These are phyloP conservation scores for Crocodylus rhombifer DNA, from an alignment of 2,797 vertebrate genomes.

Conservation along the genomic window DNA sequence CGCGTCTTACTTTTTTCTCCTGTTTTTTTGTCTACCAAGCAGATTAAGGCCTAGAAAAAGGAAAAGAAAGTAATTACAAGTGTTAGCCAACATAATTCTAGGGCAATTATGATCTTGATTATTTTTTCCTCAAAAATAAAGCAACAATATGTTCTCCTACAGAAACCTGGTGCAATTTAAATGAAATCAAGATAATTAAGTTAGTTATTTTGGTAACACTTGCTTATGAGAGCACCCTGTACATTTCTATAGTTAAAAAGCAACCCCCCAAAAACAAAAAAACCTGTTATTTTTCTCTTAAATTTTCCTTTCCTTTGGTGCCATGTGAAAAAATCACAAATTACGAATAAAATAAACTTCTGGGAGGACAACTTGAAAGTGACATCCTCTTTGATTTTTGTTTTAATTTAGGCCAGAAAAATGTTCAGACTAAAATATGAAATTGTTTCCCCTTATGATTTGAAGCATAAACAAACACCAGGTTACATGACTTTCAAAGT, in stretches of 20 bases:
- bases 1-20: slow-evolving; percentile 97
- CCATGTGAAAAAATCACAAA: not conserved
- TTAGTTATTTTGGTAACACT: not conserved
- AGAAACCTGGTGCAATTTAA: no score
- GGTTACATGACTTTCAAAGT: not conserved
- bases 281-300: not conserved
- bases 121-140: not conserved
- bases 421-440: not conserved
- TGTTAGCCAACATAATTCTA: not conserved
- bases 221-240: not conserved
- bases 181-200: no score
- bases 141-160: not conserved
- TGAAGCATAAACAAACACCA: not conserved
- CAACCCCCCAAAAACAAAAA: no score
- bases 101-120: not conserved
- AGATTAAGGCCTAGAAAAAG: slow-evolving; percentile 93
- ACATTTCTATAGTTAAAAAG: no score
- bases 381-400: not conserved
- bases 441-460: not conserved
- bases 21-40: slow-evolving; percentile 97
- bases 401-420: not conserved
- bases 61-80: not conserved
- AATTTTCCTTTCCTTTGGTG: not conserved
- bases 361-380: not conserved
- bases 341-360: not conserved